These are phyloP conservation scores for Ctena decussata DNA, from an alignment of 2,888 invertebrate genomes.

Conservation along the genomic window DNA sequence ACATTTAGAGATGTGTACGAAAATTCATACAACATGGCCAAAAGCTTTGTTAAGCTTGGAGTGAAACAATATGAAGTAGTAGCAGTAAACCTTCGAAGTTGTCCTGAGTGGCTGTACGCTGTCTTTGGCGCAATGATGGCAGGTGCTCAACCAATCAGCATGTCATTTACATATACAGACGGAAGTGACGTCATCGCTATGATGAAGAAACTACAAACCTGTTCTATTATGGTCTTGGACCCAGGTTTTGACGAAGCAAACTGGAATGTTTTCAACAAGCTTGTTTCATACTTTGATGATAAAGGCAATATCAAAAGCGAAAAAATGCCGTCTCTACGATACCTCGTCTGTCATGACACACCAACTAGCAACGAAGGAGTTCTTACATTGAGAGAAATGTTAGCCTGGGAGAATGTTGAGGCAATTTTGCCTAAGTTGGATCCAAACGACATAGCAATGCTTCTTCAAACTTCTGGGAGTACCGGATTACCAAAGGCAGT, in stretches of 20 bases:
- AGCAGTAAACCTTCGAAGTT: conserved; percentile 25
- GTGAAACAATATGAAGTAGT: conserved; percentile 34
- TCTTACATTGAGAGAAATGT: neutral
- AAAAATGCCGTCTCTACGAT: neutral
- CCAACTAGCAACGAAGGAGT: neutral
- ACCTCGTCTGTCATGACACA: neutral
- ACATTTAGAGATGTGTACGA: conserved; percentile 41
- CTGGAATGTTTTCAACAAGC: conserved; percentile 1
- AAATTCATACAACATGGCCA: conserved; percentile 23
- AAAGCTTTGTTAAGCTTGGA: conserved; percentile 22
- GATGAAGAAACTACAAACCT: conserved; percentile 28
- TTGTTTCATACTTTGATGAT: neutral
- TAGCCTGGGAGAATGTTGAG: neutral
- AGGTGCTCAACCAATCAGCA: conserved; percentile 18
- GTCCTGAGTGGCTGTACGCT: conserved; percentile 53
- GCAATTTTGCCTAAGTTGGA: neutral
- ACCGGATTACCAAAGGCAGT: conserved; percentile 33
- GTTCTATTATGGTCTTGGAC: neutral
- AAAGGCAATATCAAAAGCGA: neutral
- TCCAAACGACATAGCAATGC: neutral
- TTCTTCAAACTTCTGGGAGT: conserved; percentile 45
- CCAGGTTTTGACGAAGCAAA: neutral
- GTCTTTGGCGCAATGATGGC: conserved; percentile 42
- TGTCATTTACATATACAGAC: conserved; percentile 45
- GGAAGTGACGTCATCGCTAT: conserved; percentile 47